Percentiles rank a stretch among this genome's conserved stretches.
phyloP scores from a whole-genome alignment of 2,113 vertebrate species.

The Cynopterus brachyotis region DNA sequence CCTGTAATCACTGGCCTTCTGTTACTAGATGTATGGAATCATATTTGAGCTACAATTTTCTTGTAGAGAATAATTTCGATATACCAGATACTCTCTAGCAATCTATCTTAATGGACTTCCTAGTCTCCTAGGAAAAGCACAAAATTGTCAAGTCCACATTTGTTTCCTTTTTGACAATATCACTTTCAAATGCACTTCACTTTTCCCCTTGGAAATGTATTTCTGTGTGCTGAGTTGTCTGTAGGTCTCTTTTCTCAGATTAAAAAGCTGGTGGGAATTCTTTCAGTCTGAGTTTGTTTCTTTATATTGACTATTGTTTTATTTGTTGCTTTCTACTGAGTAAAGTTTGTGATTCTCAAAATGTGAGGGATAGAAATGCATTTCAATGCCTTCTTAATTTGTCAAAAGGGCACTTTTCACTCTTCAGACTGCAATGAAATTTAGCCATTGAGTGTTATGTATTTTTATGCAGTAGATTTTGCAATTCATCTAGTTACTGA shows the following conservation, averaged over 20 bases:
- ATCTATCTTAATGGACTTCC: background rate
- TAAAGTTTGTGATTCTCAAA: background rate
- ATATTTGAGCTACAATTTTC: background rate
- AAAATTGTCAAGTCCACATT: background rate
- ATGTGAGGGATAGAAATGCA: background rate
- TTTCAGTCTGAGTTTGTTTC: background rate
- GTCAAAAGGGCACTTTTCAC: background rate
- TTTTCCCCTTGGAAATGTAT: background rate
- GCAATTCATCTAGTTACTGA: background rate
- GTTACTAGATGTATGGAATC: background rate
- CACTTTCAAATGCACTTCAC: background rate
- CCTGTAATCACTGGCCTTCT: background rate
- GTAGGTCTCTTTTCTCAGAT: background rate
- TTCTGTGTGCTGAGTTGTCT: background rate
- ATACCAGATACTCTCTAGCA: background rate
- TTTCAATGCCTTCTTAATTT: background rate
- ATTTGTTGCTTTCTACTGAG: background rate
- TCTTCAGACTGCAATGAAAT: background rate
- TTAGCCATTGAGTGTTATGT: background rate
- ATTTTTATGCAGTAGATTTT: background rate
- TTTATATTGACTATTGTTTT: background rate
- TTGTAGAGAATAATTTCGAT: background rate
- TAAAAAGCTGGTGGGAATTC: background rate
- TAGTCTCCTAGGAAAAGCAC: background rate
- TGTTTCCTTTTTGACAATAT: constrained; percentile 33